phyloP scores from a whole-genome alignment of 2,888 invertebrate species.

The Deroplatys truncata region DNA sequence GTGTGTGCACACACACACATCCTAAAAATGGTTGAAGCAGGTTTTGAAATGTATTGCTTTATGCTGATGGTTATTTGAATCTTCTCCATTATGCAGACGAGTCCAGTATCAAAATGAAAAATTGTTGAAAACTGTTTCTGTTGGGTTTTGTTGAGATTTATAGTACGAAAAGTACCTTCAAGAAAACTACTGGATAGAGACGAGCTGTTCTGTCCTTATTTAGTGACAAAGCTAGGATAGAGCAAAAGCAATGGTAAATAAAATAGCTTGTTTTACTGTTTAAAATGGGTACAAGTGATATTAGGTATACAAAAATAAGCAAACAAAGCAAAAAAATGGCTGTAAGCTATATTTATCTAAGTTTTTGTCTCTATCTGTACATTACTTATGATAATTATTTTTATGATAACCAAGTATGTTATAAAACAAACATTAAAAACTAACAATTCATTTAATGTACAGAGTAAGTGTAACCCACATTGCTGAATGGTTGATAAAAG shows the following conservation, averaged over 20 bases:
- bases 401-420: constrained; percentile 21
- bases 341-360: constrained; percentile 29
- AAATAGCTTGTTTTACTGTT: constrained; percentile 24
- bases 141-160: constrained; percentile 25
- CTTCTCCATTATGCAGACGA: not conserved
- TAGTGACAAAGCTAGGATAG: constrained; percentile 2
- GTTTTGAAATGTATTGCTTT: not conserved
- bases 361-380: constrained; percentile 28
- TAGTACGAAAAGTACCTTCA: not conserved
- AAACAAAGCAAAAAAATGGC: constrained; percentile 8
- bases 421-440: constrained; percentile 12
- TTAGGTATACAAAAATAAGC: constrained; percentile 24
- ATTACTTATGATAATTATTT: constrained; percentile 29
- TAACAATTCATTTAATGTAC: constrained; percentile 19
- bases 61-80: not conserved
- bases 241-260: constrained; percentile 14
- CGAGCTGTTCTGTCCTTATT: not conserved
- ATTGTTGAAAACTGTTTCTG: constrained; percentile 17
- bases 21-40: not conserved
- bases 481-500: not conserved
- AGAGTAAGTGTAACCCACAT: not conserved
- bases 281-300: constrained; percentile 27
- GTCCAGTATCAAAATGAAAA: constrained; percentile 3
- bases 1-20: not conserved
- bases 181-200: not conserved